These are phyloP conservation scores for Chiloscyllium punctatum DNA, from an alignment of 2,797 vertebrate genomes.

Conservation along the genomic window DNA sequence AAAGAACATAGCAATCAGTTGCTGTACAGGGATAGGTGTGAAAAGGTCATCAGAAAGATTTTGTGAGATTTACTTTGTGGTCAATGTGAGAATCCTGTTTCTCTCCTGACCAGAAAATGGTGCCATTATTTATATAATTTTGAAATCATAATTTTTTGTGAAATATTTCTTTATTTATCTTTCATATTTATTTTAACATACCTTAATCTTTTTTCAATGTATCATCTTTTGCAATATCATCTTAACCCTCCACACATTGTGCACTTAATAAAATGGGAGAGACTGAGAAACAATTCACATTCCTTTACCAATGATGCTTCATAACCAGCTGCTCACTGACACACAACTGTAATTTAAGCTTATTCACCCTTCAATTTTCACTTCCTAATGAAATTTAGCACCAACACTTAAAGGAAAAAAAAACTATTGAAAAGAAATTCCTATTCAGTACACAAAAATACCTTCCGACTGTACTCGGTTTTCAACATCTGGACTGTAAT, in stretches of 20 bases:
- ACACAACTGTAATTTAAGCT: constrained; percentile 14
- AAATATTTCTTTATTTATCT: neutral
- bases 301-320: neutral
- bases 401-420: neutral
- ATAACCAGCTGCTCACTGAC: constrained; percentile 11
- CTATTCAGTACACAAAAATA: neutral
- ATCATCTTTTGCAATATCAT: neutral
- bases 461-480: constrained; percentile 12
- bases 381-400: neutral
- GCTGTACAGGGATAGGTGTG: no score
- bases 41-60: no score
- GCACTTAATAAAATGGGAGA: neutral
- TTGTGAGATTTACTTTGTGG: no score
- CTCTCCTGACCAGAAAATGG: no score
- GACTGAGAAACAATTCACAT: neutral
- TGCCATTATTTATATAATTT: no score
- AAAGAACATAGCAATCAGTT: no score
- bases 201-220: neutral
- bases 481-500: neutral
- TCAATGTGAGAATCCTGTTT: no score
- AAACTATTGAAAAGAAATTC: neutral
- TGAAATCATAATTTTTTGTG: neutral
- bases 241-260: neutral
- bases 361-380: constrained; percentile 21
- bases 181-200: neutral